Evolutionary conservation across 2,888 invertebrate species (phyloP).

Genomic region (Leptothorax acervorum): DNA sequence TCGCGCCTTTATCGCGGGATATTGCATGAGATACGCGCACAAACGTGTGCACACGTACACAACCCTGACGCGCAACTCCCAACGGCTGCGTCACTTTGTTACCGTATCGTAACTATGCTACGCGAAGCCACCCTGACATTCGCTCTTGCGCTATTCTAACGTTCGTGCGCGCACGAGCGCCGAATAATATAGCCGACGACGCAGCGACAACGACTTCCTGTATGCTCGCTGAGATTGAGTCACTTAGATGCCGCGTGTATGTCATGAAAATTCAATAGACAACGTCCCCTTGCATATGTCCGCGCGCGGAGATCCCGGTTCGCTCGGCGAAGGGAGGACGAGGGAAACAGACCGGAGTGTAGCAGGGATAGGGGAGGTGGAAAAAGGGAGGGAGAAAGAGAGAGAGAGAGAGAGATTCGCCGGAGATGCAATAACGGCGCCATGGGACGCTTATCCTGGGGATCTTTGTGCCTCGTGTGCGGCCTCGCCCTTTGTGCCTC

Average conservation of each 20-base stretch:
- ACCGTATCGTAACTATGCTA: slow-evolving; percentile 50
- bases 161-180: neutral
- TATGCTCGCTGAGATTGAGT: slow-evolving; percentile 75
- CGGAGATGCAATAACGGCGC: slow-evolving; percentile 74
- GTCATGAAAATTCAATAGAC: slow-evolving; percentile 80
- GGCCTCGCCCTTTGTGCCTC: slow-evolving; percentile 74
- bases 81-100: slow-evolving; percentile 44
- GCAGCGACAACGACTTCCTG: slow-evolving; percentile 58
- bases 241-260: slow-evolving; percentile 71
- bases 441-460: slow-evolving; percentile 75
- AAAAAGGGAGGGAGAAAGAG: slow-evolving; percentile 5
- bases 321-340: neutral
- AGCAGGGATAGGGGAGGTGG: neutral
- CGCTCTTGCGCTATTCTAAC: slow-evolving; percentile 26
- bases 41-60: neutral
- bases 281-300: slow-evolving; percentile 71
- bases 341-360: slow-evolving; percentile 19
- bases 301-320: slow-evolving; percentile 22
- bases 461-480: slow-evolving; percentile 77
- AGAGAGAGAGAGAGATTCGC: slow-evolving; percentile 59
- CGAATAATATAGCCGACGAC: slow-evolving; percentile 52
- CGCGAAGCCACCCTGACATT: slow-evolving; percentile 29
- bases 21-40: slow-evolving; percentile 25
- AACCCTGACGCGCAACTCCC: neutral
- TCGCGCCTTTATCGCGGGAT: slow-evolving; percentile 42